Conservation (phyloP, 1,140 invertebrate species). For the Zaprionus davidi region DNA sequence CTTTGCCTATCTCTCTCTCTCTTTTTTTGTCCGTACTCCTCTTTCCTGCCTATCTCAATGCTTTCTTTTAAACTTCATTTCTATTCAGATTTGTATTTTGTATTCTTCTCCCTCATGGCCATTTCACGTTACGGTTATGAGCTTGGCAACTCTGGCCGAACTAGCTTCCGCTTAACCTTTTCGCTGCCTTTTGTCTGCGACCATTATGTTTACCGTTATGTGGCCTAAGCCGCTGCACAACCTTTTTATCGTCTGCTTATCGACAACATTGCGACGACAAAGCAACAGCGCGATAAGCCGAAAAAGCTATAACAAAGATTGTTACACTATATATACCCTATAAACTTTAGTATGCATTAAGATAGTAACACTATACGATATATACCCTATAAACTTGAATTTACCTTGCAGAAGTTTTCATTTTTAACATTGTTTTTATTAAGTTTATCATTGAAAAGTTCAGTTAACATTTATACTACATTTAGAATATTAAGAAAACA, state of each 20-base stretch:
- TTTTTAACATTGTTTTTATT: too few species aligned
- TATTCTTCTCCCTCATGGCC: conserved; percentile 2
- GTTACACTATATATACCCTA: background rate
- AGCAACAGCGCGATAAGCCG: background rate
- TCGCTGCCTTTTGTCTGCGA: conserved; percentile 10
- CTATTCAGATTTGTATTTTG: conserved; percentile 20
- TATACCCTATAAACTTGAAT: background rate
- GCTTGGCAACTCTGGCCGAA: conserved; percentile 16
- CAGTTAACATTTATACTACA: too few species aligned
- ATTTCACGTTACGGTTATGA: conserved; percentile 25
- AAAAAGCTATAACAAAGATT: background rate
- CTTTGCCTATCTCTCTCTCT: background rate
- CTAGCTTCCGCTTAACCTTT: conserved; percentile 25
- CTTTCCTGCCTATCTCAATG: background rate
- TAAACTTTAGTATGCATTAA: background rate
- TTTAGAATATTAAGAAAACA: too few species aligned
- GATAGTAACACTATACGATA: too few species aligned
- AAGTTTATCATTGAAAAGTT: too few species aligned
- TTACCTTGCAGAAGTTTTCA: too few species aligned
- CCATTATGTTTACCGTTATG: conserved; percentile 26
- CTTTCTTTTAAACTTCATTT: conserved; percentile 12
- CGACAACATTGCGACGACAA: background rate
- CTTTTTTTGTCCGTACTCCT: background rate
- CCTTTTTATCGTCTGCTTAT: background rate
- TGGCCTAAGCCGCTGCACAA: background rate